Conservation (phyloP, 2,888 invertebrate genomes). For the Ectemnius continuus region DNA sequence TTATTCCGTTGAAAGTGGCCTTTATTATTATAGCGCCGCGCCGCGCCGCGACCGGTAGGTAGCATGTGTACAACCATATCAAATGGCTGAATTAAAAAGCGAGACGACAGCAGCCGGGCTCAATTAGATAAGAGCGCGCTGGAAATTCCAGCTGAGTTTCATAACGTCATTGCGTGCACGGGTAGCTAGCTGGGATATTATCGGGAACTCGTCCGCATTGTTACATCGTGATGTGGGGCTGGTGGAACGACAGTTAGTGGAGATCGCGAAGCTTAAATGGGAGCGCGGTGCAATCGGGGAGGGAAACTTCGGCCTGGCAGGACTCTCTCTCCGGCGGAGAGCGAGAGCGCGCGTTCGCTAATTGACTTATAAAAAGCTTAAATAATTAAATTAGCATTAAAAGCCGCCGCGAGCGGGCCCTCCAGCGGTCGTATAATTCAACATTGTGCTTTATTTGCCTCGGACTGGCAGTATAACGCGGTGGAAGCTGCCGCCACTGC, state of each 20-base stretch:
- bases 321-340: slow-evolving; percentile 11
- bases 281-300: slow-evolving; percentile 24
- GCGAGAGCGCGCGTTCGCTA: slow-evolving; percentile 44
- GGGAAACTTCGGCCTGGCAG: slow-evolving; percentile 35
- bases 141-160: neutral
- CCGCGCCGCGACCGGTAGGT: too few species aligned
- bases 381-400: slow-evolving; percentile 65
- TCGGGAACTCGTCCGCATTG: neutral
- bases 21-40: too few species aligned
- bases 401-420: slow-evolving; percentile 53
- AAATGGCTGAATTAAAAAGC: slow-evolving; percentile 27
- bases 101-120: neutral
- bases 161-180: neutral
- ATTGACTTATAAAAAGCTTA: slow-evolving; percentile 65
- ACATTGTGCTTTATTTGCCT: slow-evolving; percentile 59
- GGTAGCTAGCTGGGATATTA: neutral
- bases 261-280: slow-evolving; percentile 7
- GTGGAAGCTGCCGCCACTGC: slow-evolving; percentile 50
- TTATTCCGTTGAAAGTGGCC: too few species aligned
- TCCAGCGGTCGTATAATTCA: slow-evolving; percentile 59
- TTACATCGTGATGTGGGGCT: slow-evolving; percentile 2
- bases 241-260: neutral
- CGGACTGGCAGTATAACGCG: slow-evolving; percentile 46
- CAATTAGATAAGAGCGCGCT: neutral
- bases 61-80: slow-evolving; percentile 2